These are phyloP conservation scores for Anolis carolinensis DNA, from an alignment of 2,113 vertebrate species.

Conservation along the genomic window DNA sequence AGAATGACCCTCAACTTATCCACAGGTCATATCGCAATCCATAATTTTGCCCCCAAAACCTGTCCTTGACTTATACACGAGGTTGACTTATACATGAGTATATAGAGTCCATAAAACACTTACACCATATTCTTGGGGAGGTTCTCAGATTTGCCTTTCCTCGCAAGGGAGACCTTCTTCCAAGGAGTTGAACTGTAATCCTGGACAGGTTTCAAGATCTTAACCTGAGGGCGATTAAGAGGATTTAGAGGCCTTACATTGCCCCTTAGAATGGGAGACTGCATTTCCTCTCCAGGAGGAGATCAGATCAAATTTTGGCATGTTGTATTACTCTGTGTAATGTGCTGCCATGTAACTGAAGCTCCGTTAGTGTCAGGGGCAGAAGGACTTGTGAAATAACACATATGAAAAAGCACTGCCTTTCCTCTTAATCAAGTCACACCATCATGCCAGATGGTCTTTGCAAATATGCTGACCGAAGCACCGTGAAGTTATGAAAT, in stretches of 20 bases:
- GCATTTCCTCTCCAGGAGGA: conserved; percentile 45
- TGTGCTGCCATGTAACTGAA: conserved; percentile 36
- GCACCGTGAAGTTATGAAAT: conserved; percentile 1
- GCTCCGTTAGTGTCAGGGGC: background rate
- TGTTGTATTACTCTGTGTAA: background rate
- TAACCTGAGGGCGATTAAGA: conserved; percentile 34
- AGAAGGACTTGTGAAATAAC: conserved; percentile 37
- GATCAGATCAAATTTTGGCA: conserved; percentile 15
- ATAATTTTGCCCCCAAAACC: too few relatives aligned
- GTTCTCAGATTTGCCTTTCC: conserved; percentile 28
- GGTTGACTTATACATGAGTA: too few relatives aligned
- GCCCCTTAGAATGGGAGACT: background rate
- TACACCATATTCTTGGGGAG: conserved; percentile 4
- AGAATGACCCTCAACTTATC: too few relatives aligned
- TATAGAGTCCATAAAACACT: conserved; percentile 16
- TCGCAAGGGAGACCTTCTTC: conserved; percentile 29
- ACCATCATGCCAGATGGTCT: conserved; percentile 49
- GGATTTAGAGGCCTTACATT: background rate
- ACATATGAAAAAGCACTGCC: background rate
- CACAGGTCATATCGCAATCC: too few relatives aligned
- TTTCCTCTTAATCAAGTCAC: conserved; percentile 37
- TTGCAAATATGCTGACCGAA: conserved; percentile 37
- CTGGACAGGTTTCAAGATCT: conserved; percentile 41
- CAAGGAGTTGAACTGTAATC: conserved; percentile 15
- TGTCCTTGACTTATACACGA: too few relatives aligned